These are phyloP conservation scores for Hippoglossus hippoglossus DNA, from an alignment of 2,797 vertebrate species.

Conservation along the genomic window DNA sequence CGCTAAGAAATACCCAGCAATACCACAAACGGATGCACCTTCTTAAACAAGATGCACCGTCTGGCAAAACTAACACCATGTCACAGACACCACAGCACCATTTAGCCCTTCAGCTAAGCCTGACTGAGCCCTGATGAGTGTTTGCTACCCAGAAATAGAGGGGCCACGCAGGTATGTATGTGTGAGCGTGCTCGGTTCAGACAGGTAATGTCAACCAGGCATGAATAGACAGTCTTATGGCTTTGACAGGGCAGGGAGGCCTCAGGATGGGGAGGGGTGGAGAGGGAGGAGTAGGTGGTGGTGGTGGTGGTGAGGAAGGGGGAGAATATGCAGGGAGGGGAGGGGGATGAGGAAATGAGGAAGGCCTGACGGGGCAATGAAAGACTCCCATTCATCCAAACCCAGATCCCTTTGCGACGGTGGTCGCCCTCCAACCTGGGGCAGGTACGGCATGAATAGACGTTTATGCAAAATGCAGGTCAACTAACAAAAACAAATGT, in stretches of 20 bases:
- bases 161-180: slow-evolving; percentile 26
- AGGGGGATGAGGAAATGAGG: slow-evolving; percentile 69
- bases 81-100: slow-evolving; percentile 14
- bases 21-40: not conserved
- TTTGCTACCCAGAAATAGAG: not conserved
- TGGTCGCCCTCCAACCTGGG: slow-evolving; percentile 66
- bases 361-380: slow-evolving; percentile 75
- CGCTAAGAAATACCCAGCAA: too few relatives aligned
- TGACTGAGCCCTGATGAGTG: too few relatives aligned
- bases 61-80: not conserved
- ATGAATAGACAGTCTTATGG: slow-evolving; percentile 82
- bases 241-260: slow-evolving; percentile 57
- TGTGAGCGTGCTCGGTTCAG: slow-evolving; percentile 32
- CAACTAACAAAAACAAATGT: slow-evolving; percentile 47
- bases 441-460: slow-evolving; percentile 74
- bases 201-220: slow-evolving; percentile 70
- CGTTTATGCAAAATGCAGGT: slow-evolving; percentile 70
- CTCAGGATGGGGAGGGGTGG: slow-evolving; percentile 51
- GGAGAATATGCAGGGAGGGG: slow-evolving; percentile 55
- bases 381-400: slow-evolving; percentile 82
- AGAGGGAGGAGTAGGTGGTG: slow-evolving; percentile 44
- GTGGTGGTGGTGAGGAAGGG: slow-evolving; percentile 26
- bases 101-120: slow-evolving; percentile 4
- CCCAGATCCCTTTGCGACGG: slow-evolving; percentile 60
- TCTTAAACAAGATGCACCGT: slow-evolving; percentile 11